phyloP scores from a whole-genome alignment of 2,888 invertebrate species.

The Baccha elongata region DNA sequence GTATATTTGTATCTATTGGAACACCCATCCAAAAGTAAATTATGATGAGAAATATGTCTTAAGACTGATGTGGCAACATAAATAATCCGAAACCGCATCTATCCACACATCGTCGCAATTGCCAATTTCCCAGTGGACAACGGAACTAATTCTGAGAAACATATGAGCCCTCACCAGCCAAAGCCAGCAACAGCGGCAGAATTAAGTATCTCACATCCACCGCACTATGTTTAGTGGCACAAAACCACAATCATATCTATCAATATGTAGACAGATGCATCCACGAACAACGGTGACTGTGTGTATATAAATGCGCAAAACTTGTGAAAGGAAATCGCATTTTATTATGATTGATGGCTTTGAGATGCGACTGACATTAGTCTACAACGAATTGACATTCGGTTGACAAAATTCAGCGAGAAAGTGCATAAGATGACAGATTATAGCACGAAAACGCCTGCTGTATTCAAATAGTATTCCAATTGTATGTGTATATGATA shows the following conservation, averaged over 20 bases:
- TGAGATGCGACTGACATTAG: conserved; percentile 71
- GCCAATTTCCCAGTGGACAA: conserved; percentile 64
- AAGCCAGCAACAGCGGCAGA: not conserved
- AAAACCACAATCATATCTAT: conserved; percentile 37
- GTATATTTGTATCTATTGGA: no score
- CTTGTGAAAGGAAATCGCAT: conserved; percentile 59
- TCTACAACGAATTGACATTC: conserved; percentile 69
- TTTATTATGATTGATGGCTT: conserved; percentile 72
- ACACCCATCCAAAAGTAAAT: no score
- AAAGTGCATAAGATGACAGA: conserved; percentile 63
- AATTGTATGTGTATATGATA: no score
- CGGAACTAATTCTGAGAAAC: conserved; percentile 57
- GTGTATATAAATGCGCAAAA: conserved; percentile 39
- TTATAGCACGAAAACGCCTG: conserved; percentile 8
- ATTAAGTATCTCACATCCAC: conserved; percentile 30
- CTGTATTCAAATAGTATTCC: not conserved
- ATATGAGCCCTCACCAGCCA: conserved; percentile 15
- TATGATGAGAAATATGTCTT: conserved; percentile 17
- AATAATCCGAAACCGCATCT: conserved; percentile 41
- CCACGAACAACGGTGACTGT: not conserved
- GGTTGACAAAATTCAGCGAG: conserved; percentile 68
- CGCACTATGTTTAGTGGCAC: not conserved
- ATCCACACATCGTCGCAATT: conserved; percentile 61
- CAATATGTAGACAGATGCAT: not conserved
- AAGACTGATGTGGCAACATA: conserved; percentile 32